Conservation (phyloP, 30 jellyfish, hydroid and myxozoan genomes). For the Hydractinia echinata region DNA sequence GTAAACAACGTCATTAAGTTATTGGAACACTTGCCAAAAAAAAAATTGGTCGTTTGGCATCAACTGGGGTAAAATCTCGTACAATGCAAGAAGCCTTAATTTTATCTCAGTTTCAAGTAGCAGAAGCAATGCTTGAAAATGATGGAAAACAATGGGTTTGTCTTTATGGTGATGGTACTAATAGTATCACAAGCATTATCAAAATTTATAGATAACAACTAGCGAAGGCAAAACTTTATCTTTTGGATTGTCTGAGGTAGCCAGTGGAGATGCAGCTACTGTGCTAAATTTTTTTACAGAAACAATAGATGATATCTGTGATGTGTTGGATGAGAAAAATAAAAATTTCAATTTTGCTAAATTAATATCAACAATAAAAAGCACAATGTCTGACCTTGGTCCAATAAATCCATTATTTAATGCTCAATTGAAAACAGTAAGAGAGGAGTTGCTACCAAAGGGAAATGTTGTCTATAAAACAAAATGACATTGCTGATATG, state of each 20-base stretch:
- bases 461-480: not conserved
- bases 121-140: not conserved
- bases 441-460: not conserved
- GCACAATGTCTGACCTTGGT: conserved; percentile 9
- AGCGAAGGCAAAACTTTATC: not conserved
- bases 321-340: conserved; percentile 6
- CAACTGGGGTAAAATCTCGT: too few species aligned
- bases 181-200: conserved; percentile 33
- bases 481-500: not conserved
- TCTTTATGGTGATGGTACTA: conserved; percentile 46
- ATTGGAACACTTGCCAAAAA: too few species aligned
- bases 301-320: conserved; percentile 26
- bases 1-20: too few species aligned
- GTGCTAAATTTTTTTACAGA: conserved; percentile 30
- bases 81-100: too few species aligned
- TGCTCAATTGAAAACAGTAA: not conserved
- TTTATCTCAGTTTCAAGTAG: too few species aligned
- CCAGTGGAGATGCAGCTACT: conserved; percentile 41
- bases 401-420: not conserved
- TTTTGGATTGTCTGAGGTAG: not conserved
- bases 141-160: not conserved
- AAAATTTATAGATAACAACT: conserved; percentile 31
- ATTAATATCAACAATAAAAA: not conserved
- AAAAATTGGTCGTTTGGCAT: too few species aligned
- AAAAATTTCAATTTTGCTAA: not conserved